phyloP scores from a whole-genome alignment of 2,888 invertebrate genomes.

The Spisula solida region DNA sequence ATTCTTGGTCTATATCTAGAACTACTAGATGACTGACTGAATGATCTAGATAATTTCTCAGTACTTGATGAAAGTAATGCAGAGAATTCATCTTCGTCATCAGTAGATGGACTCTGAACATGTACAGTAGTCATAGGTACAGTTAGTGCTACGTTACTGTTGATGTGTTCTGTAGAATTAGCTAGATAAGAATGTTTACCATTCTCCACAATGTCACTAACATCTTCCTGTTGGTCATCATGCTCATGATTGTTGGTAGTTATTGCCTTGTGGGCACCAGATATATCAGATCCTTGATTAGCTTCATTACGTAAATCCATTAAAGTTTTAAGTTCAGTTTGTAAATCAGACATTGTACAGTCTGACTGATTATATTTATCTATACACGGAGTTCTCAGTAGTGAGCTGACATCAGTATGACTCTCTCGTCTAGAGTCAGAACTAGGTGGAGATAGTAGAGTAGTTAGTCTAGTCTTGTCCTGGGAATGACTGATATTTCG shows the following conservation, averaged over 20 bases:
- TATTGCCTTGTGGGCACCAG: neutral
- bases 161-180: neutral
- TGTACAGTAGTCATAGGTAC: slow-evolving; percentile 48
- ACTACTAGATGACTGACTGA: slow-evolving; percentile 50
- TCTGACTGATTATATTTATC: slow-evolving; percentile 49
- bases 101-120: slow-evolving; percentile 63
- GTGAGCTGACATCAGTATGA: slow-evolving; percentile 72
- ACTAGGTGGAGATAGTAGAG: slow-evolving; percentile 72
- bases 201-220: slow-evolving; percentile 7
- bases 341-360: slow-evolving; percentile 35
- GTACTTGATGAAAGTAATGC: slow-evolving; percentile 46
- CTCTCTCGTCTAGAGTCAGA: slow-evolving; percentile 70
- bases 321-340: slow-evolving; percentile 50
- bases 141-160: slow-evolving; percentile 28
- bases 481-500: slow-evolving; percentile 41
- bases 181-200: neutral
- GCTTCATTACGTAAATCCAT: slow-evolving; percentile 34
- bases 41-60: slow-evolving; percentile 46
- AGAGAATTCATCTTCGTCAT: slow-evolving; percentile 65
- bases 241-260: neutral
- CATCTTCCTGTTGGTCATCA: neutral
- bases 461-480: slow-evolving; percentile 60
- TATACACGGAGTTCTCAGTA: slow-evolving; percentile 66
- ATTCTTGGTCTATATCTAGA: slow-evolving; percentile 57
- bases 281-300: neutral